Conservation (phyloP, 2,113 vertebrate genomes). For the Crotalus horridus region DNA sequence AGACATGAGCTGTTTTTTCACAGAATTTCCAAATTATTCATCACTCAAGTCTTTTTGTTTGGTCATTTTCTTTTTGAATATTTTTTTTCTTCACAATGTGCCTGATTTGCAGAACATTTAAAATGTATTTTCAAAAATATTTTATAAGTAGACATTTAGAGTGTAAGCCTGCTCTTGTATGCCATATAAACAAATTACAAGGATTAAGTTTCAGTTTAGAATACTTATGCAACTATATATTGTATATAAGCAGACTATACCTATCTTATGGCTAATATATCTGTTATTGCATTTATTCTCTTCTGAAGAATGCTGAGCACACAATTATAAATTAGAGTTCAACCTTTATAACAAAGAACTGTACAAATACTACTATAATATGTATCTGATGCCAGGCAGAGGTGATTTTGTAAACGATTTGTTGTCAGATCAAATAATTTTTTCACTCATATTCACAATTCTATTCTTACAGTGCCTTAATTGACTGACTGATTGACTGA, state of each 20-base stretch:
- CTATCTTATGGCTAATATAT: neutral
- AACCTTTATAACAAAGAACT: too few relatives aligned
- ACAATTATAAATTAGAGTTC: too few relatives aligned
- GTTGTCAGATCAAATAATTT: too few relatives aligned
- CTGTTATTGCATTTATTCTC: neutral
- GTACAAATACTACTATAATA: too few relatives aligned
- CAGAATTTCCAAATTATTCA: slow-evolving; percentile 23
- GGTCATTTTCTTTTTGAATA: slow-evolving; percentile 22
- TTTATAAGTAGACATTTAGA: neutral
- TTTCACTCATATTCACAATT: too few relatives aligned
- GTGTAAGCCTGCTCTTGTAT: neutral
- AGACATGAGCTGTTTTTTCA: slow-evolving; percentile 31
- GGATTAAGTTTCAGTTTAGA: neutral
- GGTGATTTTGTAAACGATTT: too few relatives aligned
- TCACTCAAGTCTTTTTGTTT: neutral
- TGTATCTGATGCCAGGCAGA: too few relatives aligned
- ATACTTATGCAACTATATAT: neutral
- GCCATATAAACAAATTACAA: neutral
- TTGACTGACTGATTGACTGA: too few relatives aligned
- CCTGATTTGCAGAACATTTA: neutral
- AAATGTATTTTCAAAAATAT: neutral
- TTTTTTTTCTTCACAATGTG: neutral
- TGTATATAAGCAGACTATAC: neutral
- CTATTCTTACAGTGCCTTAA: too few relatives aligned
- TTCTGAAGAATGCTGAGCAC: neutral